Evolutionary conservation across 2,113 vertebrate genomes (phyloP).

Genomic region (Donacobius atricapilla): DNA sequence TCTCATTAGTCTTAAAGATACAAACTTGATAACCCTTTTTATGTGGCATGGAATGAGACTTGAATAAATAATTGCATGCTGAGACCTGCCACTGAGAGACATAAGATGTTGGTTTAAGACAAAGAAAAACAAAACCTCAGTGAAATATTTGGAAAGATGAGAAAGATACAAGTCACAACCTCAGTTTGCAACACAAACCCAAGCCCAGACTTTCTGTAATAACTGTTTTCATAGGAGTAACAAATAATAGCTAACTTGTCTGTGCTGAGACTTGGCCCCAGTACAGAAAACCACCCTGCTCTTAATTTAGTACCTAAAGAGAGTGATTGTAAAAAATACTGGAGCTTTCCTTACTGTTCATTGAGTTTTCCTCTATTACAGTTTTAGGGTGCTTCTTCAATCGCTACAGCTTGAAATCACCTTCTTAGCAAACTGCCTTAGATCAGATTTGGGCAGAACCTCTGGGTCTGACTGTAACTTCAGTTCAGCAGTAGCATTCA

Average conservation of each 20-base stretch:
- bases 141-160: neutral
- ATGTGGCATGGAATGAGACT: neutral
- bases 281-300: neutral
- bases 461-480: neutral
- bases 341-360: neutral
- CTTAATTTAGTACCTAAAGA: neutral
- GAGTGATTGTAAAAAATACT: neutral
- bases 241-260: neutral
- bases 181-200: neutral
- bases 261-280: neutral
- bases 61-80: constrained; percentile 43
- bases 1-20: constrained; percentile 31
- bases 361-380: neutral
- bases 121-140: constrained; percentile 6
- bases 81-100: constrained; percentile 30
- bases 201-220: neutral
- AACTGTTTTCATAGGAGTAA: neutral
- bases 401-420: neutral
- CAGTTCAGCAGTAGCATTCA: neutral
- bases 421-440: neutral
- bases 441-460: neutral
- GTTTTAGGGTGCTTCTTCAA: neutral
- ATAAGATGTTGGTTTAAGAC: constrained; percentile 31
- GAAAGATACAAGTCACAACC: neutral
- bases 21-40: constrained; percentile 12